Base-by-base conservation (phyloP, 2,113 vertebrate genomes). In the Polypterus bichir region DNA sequence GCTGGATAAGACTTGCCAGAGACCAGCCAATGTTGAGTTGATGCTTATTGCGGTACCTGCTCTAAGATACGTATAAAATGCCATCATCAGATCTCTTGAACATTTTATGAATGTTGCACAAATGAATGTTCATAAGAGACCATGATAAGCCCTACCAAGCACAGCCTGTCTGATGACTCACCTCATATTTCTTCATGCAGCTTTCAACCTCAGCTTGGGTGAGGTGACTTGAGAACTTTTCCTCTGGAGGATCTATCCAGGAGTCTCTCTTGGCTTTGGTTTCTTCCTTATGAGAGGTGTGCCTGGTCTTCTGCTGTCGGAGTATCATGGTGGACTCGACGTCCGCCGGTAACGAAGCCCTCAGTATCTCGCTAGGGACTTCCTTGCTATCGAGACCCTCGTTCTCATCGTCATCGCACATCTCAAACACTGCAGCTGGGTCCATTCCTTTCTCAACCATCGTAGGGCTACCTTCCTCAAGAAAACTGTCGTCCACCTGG, bases 191-290 rank as follows among this genome's bases (percentile, higher is more conserved):
- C 80, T 90, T 91, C 94, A 97, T 97, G 74, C 94, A 97, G 85
- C 94, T 98, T 78, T 98, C 96, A 45, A 97, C 83, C 81, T 98
- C 96, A 0, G 94, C 96, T 79, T 97, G 94, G 1, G 94, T 89
- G 47, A 97, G 89, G 6, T 84, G 87, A 0, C 76, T 78, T 8
- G 76, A 76, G 61, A 80, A 85, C 2, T 76, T 83, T 66, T 92
- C 92, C 52, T 91, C 88, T 0, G 96, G 94, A 0, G 93, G 95
- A 75, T 97, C 91, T 0, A 97, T 97, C 94, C 95, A 97, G 0
- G 94, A 97, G 0, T 90, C 83, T 47, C 88, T 75, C 64, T 85
- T 89, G 3, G 75, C 66, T 65, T 71, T 90, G 4, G 68, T 66
- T 58, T 84, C 86, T 0, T 66, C 73, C 49, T 86, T 82, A 60